phyloP scores from a whole-genome alignment of 2,113 vertebrate species.

The Jaculus jaculus region DNA sequence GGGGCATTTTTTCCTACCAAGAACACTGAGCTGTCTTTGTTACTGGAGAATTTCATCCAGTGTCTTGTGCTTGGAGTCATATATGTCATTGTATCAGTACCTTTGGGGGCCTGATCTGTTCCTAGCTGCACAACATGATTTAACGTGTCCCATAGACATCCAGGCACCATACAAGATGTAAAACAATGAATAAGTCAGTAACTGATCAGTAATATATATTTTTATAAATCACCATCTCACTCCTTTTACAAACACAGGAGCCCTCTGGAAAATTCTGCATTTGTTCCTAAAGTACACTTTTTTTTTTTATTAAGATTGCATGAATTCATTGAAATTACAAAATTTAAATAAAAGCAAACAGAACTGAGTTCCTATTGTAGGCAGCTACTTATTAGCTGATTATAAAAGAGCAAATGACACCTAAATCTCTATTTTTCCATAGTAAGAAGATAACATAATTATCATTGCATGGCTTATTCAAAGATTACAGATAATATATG shows the following conservation, averaged over 20 bases:
- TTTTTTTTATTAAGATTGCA: not conserved
- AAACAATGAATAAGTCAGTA: not conserved
- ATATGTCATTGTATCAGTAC: not conserved
- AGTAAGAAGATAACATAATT: not conserved
- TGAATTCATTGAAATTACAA: not conserved
- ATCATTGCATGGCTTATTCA: not conserved
- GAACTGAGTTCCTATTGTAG: not conserved
- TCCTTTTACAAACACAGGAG: not conserved
- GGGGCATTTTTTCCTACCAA: not conserved
- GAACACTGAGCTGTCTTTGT: not conserved
- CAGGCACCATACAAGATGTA: not conserved
- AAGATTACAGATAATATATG: not conserved
- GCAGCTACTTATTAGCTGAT: not conserved
- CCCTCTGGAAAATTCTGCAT: not conserved
- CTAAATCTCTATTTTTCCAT: not conserved
- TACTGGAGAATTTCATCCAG: not conserved
- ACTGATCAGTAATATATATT: not conserved
- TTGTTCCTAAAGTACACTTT: not conserved
- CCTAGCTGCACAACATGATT: not conserved
- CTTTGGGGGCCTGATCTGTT: not conserved
- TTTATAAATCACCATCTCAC: not conserved
- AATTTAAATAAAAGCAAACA: constrained; percentile 29
- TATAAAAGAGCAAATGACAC: not conserved
- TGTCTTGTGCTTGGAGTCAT: not conserved
- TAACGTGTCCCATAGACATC: not conserved